These are phyloP conservation scores for Mayetiola destructor DNA, from an alignment of 2,888 invertebrate genomes.

Conservation along the genomic window DNA sequence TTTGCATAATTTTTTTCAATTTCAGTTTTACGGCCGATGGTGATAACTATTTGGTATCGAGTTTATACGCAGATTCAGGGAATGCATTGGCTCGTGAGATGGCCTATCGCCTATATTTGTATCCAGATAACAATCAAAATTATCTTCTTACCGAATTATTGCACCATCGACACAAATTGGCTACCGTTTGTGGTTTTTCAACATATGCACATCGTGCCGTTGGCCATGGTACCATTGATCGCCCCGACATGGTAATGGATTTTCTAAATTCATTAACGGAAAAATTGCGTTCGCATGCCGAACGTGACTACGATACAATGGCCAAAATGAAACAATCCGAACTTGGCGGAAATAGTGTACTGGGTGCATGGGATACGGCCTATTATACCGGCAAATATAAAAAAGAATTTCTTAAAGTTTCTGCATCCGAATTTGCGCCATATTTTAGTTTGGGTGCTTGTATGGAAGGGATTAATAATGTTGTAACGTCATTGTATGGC, in stretches of 20 bases:
- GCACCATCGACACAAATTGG: constrained; percentile 60
- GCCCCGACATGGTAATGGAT: constrained; percentile 58
- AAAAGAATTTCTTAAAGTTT: constrained; percentile 51
- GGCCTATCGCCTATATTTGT: constrained; percentile 72
- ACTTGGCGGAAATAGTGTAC: constrained; percentile 23
- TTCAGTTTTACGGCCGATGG: constrained; percentile 47
- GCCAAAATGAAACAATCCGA: constrained; percentile 49
- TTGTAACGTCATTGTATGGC: constrained; percentile 73
- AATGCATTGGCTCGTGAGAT: constrained; percentile 70
- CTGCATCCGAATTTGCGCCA: constrained; percentile 58
- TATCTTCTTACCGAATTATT: constrained; percentile 56
- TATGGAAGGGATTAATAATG: constrained; percentile 89
- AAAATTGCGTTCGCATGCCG: constrained; percentile 52
- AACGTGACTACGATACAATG: constrained; percentile 63
- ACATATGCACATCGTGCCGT: constrained; percentile 75
- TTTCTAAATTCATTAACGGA: constrained; percentile 66
- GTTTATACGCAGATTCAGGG: constrained; percentile 69
- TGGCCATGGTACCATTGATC: constrained; percentile 73
- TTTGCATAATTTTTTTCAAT: not conserved
- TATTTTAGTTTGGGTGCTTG: constrained; percentile 87
- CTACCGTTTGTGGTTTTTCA: constrained; percentile 74
- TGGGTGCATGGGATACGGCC: constrained; percentile 75
- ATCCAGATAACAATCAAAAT: constrained; percentile 65
- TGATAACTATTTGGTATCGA: constrained; percentile 59
- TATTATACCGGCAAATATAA: constrained; percentile 67